Percentiles rank a stretch among this genome's conserved stretches.
phyloP scores from a whole-genome alignment of 2,797 vertebrate species.

The Alcedo atthis region DNA sequence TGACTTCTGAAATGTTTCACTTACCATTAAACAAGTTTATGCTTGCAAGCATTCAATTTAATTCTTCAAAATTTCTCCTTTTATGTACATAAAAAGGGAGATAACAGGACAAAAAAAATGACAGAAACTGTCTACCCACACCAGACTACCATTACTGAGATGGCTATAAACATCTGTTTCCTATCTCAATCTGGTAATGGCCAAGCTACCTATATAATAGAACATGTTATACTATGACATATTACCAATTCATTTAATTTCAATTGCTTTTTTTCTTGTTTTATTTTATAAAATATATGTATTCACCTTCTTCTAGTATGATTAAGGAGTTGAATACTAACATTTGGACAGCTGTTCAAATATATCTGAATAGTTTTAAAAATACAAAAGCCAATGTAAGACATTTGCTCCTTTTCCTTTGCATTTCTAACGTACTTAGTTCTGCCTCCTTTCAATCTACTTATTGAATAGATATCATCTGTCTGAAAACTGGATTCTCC shows the following conservation, averaged over 20 bases:
- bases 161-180: not conserved
- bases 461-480: not conserved
- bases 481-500: not conserved
- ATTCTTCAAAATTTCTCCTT: constrained; percentile 4
- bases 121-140: not conserved
- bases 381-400: constrained; percentile 9
- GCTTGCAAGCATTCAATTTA: not conserved
- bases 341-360: constrained; percentile 42
- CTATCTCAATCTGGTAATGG: not conserved
- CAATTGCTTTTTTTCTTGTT: not conserved
- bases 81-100: constrained; percentile 6
- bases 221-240: not conserved
- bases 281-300: not conserved
- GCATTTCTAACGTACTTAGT: not conserved
- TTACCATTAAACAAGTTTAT: not conserved
- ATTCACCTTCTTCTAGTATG: not conserved
- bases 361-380: not conserved
- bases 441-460: not conserved
- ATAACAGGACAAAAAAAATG: constrained; percentile 15
- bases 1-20: constrained; percentile 17
- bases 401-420: not conserved
- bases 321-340: constrained; percentile 34
- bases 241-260: not conserved
- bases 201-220: not conserved
- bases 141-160: not conserved